Percentiles rank a stretch among this genome's conserved stretches.
Conservation (phyloP, 2,888 invertebrate species). For the Pteria penguin region DNA sequence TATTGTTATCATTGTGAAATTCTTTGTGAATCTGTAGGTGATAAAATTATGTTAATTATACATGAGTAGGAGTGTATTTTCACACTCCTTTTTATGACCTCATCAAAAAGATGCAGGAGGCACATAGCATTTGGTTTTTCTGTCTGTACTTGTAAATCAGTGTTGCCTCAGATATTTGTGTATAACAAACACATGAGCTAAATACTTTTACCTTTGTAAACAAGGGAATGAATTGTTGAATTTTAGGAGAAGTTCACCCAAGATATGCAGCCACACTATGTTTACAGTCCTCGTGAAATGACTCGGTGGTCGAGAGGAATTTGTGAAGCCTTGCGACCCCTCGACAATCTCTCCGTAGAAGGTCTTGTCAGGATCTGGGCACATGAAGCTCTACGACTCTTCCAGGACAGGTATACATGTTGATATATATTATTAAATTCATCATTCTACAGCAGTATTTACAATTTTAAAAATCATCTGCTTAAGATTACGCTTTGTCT, state of each 20-base stretch:
- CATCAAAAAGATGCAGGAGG: too few species aligned
- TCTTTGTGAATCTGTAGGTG: too few species aligned
- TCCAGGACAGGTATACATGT: constrained; percentile 90
- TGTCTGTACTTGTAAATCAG: too few species aligned
- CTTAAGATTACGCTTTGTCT: not conserved
- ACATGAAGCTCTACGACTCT: constrained; percentile 97
- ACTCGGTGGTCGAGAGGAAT: constrained; percentile 99
- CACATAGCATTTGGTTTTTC: too few species aligned
- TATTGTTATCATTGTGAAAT: too few species aligned
- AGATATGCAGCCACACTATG: constrained; percentile 99
- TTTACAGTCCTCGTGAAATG: constrained; percentile 98
- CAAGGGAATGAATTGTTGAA: not conserved
- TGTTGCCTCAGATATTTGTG: too few species aligned
- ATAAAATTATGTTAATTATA: too few species aligned
- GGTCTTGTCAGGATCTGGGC: constrained; percentile 99
- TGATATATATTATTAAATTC: too few species aligned
- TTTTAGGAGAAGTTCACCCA: constrained; percentile 94
- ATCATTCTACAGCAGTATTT: too few species aligned
- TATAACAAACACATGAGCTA: not conserved
- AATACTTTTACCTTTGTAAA: not conserved
- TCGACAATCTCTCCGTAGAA: constrained; percentile 94
- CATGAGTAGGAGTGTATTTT: too few species aligned
- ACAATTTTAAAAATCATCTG: not conserved
- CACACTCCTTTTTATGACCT: too few species aligned
- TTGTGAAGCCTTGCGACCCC: constrained; percentile 97